phyloP scores from a whole-genome alignment of 2,888 invertebrate species.

The Zeuzera pyrina region DNA sequence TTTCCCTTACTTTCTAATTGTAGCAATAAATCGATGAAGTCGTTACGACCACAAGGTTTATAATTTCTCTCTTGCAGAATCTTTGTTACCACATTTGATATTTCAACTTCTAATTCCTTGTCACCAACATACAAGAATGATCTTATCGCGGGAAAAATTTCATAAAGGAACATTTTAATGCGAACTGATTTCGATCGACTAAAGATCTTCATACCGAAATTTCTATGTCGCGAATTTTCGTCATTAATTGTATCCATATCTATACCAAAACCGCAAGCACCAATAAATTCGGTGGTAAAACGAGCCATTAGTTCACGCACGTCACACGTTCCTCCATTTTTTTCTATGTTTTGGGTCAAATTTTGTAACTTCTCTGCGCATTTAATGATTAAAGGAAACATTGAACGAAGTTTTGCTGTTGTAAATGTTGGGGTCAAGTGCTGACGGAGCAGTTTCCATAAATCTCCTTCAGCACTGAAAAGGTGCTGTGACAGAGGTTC shows the following conservation, averaged over 20 bases:
- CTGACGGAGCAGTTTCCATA: constrained; percentile 45
- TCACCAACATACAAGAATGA: constrained; percentile 5
- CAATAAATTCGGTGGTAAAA: constrained; percentile 44
- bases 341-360: constrained; percentile 14
- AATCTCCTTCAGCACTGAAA: constrained; percentile 43
- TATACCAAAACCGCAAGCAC: constrained; percentile 43
- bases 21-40: constrained; percentile 40
- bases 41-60: constrained; percentile 24
- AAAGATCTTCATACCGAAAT: constrained; percentile 13
- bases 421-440: constrained; percentile 51
- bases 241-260: constrained; percentile 34
- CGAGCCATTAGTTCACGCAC: constrained; percentile 36
- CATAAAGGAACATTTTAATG: constrained; percentile 2
- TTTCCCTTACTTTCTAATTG: constrained; percentile 16
- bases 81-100: constrained; percentile 3
- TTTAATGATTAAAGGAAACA: constrained; percentile 49
- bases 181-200: not conserved
- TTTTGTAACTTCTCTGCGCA: constrained; percentile 39
- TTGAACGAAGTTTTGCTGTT: constrained; percentile 41
- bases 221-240: constrained; percentile 32
- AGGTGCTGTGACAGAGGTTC: constrained; percentile 37
- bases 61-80: constrained; percentile 11
- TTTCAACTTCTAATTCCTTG: constrained; percentile 12
- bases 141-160: constrained; percentile 5
- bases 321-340: constrained; percentile 23